Conservation (phyloP, 2,113 vertebrate species). For the Taxidea taxus region DNA sequence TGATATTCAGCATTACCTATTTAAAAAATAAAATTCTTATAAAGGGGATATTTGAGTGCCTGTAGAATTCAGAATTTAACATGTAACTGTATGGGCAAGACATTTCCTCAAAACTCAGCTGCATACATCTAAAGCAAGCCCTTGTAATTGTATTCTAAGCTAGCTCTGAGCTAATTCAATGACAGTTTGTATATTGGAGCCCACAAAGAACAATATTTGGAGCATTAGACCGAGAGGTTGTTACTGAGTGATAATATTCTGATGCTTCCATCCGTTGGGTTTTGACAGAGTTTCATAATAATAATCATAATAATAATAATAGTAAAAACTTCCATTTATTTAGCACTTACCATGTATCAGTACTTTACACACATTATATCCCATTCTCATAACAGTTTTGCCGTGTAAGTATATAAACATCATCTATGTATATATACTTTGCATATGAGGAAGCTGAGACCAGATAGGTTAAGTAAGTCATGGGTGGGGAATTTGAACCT, state of each 20-base stretch:
- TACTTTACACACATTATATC: background rate
- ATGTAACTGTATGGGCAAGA: background rate
- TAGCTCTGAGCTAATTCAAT: slow-evolving; percentile 16
- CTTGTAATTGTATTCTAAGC: slow-evolving; percentile 6
- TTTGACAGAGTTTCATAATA: slow-evolving; percentile 6
- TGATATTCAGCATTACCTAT: slow-evolving; percentile 32
- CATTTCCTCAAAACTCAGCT: background rate
- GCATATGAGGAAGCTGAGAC: background rate
- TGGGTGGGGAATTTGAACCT: background rate
- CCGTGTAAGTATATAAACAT: background rate
- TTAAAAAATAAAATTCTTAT: slow-evolving; percentile 38
- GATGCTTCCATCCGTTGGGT: background rate
- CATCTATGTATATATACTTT: background rate
- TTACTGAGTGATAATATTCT: slow-evolving; percentile 2
- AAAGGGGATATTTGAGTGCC: background rate
- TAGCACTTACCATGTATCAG: background rate
- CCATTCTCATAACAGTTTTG: slow-evolving; percentile 9
- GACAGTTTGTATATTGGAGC: background rate
- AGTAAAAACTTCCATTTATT: slow-evolving; percentile 20
- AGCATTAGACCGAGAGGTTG: slow-evolving; percentile 23
- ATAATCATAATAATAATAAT: background rate
- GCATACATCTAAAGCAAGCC: background rate
- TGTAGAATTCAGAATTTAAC: slow-evolving; percentile 41
- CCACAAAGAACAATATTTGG: slow-evolving; percentile 25
- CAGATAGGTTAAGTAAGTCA: background rate